Conservation (phyloP, 2,113 vertebrate genomes). For the Prinia subflava region DNA sequence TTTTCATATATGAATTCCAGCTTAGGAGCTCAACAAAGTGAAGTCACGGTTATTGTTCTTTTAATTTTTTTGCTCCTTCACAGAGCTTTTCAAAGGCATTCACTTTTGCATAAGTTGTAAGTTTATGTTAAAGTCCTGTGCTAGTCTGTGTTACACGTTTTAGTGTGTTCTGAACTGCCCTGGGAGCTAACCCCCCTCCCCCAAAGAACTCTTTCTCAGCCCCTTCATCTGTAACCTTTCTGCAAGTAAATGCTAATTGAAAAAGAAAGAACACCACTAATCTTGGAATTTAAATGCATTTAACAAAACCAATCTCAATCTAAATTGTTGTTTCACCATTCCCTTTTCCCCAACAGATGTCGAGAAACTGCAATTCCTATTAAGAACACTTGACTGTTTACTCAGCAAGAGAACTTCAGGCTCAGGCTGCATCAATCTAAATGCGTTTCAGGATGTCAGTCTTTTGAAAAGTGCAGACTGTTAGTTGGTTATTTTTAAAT, state of each 20-base stretch:
- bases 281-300: conserved; percentile 90
- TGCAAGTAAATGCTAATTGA: conserved; percentile 86
- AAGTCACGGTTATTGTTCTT: conserved; percentile 27
- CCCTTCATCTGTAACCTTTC: conserved; percentile 86
- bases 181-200: conserved; percentile 53
- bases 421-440: conserved; percentile 81
- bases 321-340: conserved; percentile 84
- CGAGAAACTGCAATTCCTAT: conserved; percentile 83
- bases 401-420: conserved; percentile 79
- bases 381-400: conserved; percentile 86
- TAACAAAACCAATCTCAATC: conserved; percentile 87
- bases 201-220: conserved; percentile 63
- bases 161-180: conserved; percentile 63
- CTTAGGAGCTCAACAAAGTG: conserved; percentile 41
- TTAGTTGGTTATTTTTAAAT: conserved; percentile 79
- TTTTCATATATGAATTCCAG: conserved; percentile 33
- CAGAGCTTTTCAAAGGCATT: conserved; percentile 19
- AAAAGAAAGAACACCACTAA: conserved; percentile 88
- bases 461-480: conserved; percentile 77
- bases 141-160: conserved; percentile 52
- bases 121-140: conserved; percentile 46
- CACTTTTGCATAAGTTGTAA: not conserved
- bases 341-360: conserved; percentile 86
- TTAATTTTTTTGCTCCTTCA: conserved; percentile 15
- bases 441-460: conserved; percentile 79